phyloP scores from a whole-genome alignment of 2,888 invertebrate genomes.

The Apotomis betuletana region DNA sequence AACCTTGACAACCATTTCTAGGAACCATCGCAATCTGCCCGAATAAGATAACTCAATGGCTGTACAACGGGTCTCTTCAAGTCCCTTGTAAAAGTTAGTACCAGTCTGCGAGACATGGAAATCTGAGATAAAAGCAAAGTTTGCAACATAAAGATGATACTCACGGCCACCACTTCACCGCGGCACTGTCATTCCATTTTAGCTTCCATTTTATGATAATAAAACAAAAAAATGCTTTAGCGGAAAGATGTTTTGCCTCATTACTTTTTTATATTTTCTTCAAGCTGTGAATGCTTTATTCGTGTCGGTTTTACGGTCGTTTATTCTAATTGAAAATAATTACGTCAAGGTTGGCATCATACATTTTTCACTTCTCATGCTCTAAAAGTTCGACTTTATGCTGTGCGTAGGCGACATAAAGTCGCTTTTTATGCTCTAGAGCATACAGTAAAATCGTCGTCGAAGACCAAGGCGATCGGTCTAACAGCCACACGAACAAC shows the following conservation, averaged over 20 bases:
- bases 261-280: conserved; percentile 7
- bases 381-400: too few species aligned
- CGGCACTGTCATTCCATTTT: conserved; percentile 19
- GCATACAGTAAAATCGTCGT: too few species aligned
- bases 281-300: background rate
- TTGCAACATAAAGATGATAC: conserved; percentile 29
- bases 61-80: background rate
- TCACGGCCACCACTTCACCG: conserved; percentile 3
- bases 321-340: background rate
- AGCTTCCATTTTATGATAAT: conserved; percentile 25
- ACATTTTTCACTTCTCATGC: too few species aligned
- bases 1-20: background rate
- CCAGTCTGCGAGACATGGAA: conserved; percentile 4
- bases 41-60: conserved; percentile 21
- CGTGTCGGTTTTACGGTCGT: background rate
- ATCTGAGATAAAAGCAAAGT: conserved; percentile 34
- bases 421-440: too few species aligned
- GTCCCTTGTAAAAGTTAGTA: conserved; percentile 21
- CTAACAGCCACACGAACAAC: too few species aligned
- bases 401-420: too few species aligned
- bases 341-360: background rate
- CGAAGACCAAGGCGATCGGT: too few species aligned
- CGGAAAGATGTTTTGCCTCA: conserved; percentile 29
- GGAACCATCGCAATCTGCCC: background rate
- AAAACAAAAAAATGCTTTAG: conserved; percentile 37